Conservation (phyloP, 2,888 invertebrate species). For the Ochropleura plecta region DNA sequence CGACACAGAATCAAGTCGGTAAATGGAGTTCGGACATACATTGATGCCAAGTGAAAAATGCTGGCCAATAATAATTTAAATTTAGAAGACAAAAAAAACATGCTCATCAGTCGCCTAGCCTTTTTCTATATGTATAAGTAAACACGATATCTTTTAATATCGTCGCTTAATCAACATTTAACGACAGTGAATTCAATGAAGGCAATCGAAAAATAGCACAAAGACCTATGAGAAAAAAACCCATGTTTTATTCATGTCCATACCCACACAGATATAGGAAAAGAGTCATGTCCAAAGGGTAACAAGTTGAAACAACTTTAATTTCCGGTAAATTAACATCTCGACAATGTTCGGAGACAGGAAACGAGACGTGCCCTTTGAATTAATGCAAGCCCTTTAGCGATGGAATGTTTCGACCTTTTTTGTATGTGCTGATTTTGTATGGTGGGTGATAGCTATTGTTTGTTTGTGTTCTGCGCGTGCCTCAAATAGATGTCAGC, state of each 20-base stretch:
- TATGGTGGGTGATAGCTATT: constrained; percentile 23
- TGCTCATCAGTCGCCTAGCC: too few species aligned
- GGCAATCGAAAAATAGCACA: constrained; percentile 16
- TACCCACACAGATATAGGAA: constrained; percentile 71
- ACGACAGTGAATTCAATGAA: neutral
- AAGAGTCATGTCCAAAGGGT: constrained; percentile 83
- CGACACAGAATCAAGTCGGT: neutral
- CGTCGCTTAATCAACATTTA: neutral
- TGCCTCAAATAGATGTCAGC: too few species aligned
- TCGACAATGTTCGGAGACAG: constrained; percentile 81
- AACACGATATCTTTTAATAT: too few species aligned
- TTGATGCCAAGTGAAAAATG: too few species aligned
- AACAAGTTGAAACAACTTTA: constrained; percentile 88
- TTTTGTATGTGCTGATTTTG: constrained; percentile 51
- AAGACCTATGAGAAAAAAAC: constrained; percentile 11
- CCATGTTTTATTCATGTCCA: constrained; percentile 73
- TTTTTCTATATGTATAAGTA: too few species aligned
- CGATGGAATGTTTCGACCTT: constrained; percentile 59
- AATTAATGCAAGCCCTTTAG: constrained; percentile 78
- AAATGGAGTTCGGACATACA: neutral
- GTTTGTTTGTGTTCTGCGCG: too few species aligned
- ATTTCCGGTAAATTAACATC: constrained; percentile 90
- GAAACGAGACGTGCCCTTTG: constrained; percentile 82
- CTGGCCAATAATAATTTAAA: too few species aligned
- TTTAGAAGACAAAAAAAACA: too few species aligned